phyloP scores from a whole-genome alignment of 2,888 invertebrate genomes.

The Trissolcus brochymenae region DNA sequence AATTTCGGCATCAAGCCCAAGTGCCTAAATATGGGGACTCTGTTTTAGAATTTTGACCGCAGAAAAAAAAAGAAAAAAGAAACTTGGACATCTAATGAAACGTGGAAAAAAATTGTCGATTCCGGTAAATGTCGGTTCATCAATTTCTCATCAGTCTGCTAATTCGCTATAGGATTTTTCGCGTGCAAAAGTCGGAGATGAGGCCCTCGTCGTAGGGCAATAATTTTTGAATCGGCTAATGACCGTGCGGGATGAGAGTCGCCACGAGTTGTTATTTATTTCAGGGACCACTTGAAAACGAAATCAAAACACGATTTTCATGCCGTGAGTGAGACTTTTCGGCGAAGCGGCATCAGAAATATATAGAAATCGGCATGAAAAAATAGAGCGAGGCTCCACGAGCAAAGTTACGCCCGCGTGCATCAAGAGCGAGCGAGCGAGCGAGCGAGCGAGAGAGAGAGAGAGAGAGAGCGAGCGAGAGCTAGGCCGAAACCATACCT shows the following conservation, averaged over 20 bases:
- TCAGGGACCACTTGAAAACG: constrained; percentile 33
- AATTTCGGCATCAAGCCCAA: no score
- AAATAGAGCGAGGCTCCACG: constrained; percentile 58
- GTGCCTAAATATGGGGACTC: no score
- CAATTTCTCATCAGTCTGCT: constrained; percentile 47
- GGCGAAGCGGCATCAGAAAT: constrained; percentile 44
- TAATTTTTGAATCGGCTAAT: constrained; percentile 53
- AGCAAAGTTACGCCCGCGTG: constrained; percentile 68
- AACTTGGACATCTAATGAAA: not conserved
- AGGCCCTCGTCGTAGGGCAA: constrained; percentile 18
- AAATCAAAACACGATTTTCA: constrained; percentile 56
- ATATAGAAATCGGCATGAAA: constrained; percentile 33
- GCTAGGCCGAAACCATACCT: constrained; percentile 66
- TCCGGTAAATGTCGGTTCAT: constrained; percentile 36
- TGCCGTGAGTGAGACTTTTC: constrained; percentile 36
- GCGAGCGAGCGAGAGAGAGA: no score
- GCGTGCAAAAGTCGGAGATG: constrained; percentile 26
- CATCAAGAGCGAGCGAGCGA: constrained; percentile 57
- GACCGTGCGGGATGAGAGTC: constrained; percentile 36
- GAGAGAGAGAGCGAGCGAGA: no score
- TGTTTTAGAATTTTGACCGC: no score
- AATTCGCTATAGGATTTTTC: constrained; percentile 20
- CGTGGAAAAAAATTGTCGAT: constrained; percentile 9
- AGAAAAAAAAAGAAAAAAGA: not conserved
- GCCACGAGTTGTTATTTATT: constrained; percentile 50